A percentile compares a stretch with the other conserved stretches of the same genome.
Conservation (phyloP, 1,140 invertebrate species). For the Zophobas morio region DNA sequence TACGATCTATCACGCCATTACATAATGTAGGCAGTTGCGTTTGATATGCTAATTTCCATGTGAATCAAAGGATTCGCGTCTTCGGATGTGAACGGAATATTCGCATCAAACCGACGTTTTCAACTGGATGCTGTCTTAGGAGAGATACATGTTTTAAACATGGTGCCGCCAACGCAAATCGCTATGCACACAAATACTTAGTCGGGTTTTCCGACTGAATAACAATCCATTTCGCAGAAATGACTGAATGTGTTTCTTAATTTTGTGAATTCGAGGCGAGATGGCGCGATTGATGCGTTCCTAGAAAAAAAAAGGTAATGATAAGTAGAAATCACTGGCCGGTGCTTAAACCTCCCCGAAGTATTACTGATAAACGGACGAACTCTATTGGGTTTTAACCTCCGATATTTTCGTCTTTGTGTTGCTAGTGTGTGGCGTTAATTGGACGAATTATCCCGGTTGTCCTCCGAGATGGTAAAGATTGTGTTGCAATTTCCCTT, state of each 20-base stretch:
- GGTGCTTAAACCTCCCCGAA: no score
- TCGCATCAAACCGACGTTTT: slow-evolving; percentile 27
- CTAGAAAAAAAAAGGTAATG: no score
- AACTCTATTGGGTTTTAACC: no score
- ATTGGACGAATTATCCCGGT: neutral
- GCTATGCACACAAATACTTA: slow-evolving; percentile 33
- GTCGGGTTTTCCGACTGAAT: slow-evolving; percentile 14
- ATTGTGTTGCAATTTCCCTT: slow-evolving; percentile 1
- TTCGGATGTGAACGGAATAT: slow-evolving; percentile 18
- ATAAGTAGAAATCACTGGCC: no score
- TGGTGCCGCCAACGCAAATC: slow-evolving; percentile 16
- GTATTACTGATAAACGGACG: no score
- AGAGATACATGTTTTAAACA: slow-evolving; percentile 26
- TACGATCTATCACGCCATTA: slow-evolving; percentile 50
- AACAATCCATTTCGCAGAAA: slow-evolving; percentile 21
- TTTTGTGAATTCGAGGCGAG: neutral
- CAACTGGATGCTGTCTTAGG: slow-evolving; percentile 19
- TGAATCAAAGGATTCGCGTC: slow-evolving; percentile 44
- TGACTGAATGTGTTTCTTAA: neutral
- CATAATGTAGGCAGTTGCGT: slow-evolving; percentile 50
- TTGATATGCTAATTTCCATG: slow-evolving; percentile 53
- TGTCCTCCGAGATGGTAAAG: slow-evolving; percentile 7
- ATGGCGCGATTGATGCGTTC: no score
- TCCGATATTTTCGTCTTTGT: no score
- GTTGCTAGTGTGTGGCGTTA: no score